These are phyloP conservation scores for Leptarthrus brevirostris DNA, from an alignment of 2,888 invertebrate species.

Conservation along the genomic window DNA sequence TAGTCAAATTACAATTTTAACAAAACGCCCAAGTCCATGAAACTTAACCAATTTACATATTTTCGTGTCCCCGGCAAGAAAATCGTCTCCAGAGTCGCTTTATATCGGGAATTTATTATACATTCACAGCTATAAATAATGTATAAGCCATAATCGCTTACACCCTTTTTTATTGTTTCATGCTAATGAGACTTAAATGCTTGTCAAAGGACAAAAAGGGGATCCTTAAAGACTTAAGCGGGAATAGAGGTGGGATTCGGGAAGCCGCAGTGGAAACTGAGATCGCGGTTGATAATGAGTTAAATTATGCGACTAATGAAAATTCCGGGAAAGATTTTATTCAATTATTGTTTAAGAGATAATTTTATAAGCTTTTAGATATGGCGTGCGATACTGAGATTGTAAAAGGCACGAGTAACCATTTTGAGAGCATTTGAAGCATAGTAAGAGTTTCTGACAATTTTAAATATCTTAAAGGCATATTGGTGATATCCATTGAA, in stretches of 20 bases:
- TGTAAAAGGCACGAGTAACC: too few species aligned
- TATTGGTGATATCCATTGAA: too few species aligned
- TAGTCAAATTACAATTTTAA: slow-evolving; percentile 20
- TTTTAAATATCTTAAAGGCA: too few species aligned
- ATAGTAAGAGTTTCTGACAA: too few species aligned
- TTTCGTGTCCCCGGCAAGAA: slow-evolving; percentile 26
- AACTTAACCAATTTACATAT: slow-evolving; percentile 44
- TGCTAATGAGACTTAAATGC: slow-evolving; percentile 45
- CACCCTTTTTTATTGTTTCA: slow-evolving; percentile 49
- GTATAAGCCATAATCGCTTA: slow-evolving; percentile 49
- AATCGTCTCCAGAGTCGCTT: slow-evolving; percentile 12
- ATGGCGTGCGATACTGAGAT: too few species aligned
- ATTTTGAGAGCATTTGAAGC: too few species aligned
- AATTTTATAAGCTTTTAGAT: too few species aligned
- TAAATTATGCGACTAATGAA: slow-evolving; percentile 46
- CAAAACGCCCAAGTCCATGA: slow-evolving; percentile 31
- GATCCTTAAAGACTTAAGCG: not conserved
- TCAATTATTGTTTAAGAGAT: slow-evolving; percentile 15
- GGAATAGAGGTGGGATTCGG: not conserved
- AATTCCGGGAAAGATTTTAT: slow-evolving; percentile 32
- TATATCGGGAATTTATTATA: slow-evolving; percentile 47
- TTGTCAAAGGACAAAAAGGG: slow-evolving; percentile 38
- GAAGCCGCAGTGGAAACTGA: not conserved
- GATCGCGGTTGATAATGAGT: slow-evolving; percentile 34
- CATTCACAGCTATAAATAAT: slow-evolving; percentile 48